A percentile compares a stretch with the other conserved stretches of the same genome.
Conservation (phyloP, 1,140 invertebrate species). For the Monochamus saltuarius region DNA sequence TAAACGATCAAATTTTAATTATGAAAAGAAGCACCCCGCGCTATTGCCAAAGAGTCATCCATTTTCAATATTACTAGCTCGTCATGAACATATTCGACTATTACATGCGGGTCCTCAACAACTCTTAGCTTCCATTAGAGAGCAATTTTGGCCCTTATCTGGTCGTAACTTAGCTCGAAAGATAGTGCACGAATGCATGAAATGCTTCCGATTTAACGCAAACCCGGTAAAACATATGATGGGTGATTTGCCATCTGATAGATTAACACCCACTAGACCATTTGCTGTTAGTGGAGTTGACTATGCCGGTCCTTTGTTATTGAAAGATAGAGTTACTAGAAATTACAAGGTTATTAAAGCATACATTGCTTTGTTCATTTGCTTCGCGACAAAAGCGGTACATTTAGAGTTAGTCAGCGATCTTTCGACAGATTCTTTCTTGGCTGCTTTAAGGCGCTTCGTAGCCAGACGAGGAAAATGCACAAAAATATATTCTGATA, state of each 20-base stretch:
- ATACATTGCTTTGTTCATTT: constrained; percentile 19
- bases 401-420: constrained; percentile 10
- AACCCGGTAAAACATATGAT: constrained; percentile 29
- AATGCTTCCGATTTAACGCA: constrained; percentile 22
- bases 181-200: constrained; percentile 23
- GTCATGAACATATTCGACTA: constrained; percentile 32
- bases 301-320: constrained; percentile 43
- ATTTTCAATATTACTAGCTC: constrained; percentile 34
- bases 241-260: constrained; percentile 43
- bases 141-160: constrained; percentile 34
- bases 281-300: constrained; percentile 44
- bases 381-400: constrained; percentile 3
- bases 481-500: no score
- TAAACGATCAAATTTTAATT: constrained; percentile 32
- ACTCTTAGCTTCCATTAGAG: constrained; percentile 25
- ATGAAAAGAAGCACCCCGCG: constrained; percentile 41
- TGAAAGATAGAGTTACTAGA: constrained; percentile 32
- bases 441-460: no score
- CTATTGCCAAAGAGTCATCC: constrained; percentile 35
- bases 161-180: constrained; percentile 24
- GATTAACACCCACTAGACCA: constrained; percentile 38
- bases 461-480: no score
- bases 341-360: constrained; percentile 5
- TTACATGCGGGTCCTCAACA: constrained; percentile 39
- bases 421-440: not conserved